These are phyloP conservation scores for Cyprinella venusta DNA, from an alignment of 2,797 vertebrate species.

Conservation along the genomic window DNA sequence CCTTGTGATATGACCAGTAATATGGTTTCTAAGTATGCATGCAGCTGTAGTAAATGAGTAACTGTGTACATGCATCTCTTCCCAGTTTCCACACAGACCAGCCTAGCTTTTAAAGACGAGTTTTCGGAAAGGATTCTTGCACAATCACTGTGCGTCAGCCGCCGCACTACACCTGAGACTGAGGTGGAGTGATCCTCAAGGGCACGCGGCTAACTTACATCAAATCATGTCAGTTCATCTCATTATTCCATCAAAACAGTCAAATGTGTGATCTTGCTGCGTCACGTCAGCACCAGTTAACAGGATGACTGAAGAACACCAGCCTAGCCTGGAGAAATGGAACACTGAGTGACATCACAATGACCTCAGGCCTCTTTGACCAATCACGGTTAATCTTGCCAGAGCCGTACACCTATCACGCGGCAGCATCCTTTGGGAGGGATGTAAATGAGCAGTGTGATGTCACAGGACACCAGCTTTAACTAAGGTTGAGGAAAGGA, in stretches of 20 bases:
- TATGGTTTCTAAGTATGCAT: not conserved
- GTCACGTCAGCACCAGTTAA: not conserved
- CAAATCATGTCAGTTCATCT: not conserved
- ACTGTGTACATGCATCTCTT: not conserved
- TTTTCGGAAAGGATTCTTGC: not conserved
- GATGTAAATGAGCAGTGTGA: constrained; percentile 35
- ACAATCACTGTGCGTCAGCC: not conserved
- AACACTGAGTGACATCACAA: constrained; percentile 45
- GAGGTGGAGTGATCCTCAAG: constrained; percentile 6
- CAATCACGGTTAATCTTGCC: constrained; percentile 28
- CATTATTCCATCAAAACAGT: not conserved
- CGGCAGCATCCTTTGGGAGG: constrained; percentile 1
- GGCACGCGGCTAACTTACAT: not conserved
- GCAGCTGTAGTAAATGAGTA: not conserved
- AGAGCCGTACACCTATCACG: constrained; percentile 1
- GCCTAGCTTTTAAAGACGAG: not conserved
- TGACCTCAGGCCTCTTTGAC: constrained; percentile 26
- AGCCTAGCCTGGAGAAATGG: constrained; percentile 25
- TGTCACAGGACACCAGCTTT: not conserved
- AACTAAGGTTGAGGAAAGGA: constrained; percentile 46
- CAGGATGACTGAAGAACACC: constrained; percentile 39
- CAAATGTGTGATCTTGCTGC: not conserved
- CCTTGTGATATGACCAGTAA: constrained; percentile 4
- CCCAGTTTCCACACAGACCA: not conserved
- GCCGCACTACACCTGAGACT: not conserved